Evolutionary conservation across 37 sponge, comb jelly and placozoan species (phyloP).

Genomic region (Ephydatia muelleri): DNA sequence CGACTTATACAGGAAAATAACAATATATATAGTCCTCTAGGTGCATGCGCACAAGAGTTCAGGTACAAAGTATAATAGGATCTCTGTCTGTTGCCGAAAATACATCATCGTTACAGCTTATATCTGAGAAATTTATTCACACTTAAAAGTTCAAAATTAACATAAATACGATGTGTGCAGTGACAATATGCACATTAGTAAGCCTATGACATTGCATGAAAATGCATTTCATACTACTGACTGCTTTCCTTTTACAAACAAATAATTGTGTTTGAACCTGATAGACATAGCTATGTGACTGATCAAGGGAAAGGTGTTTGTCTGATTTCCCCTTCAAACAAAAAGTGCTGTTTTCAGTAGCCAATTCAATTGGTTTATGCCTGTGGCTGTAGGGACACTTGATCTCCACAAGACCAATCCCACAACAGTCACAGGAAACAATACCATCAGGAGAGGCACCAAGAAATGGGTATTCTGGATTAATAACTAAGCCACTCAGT

Average conservation of each 20-base stretch:
- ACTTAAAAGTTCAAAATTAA: too few relatives aligned
- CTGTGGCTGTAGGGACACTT: conserved; percentile 22
- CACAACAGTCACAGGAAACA: conserved; percentile 53
- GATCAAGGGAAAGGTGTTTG: background rate
- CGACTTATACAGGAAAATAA: too few relatives aligned
- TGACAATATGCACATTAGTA: too few relatives aligned
- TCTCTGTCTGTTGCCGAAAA: background rate
- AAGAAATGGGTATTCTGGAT: conserved; percentile 2
- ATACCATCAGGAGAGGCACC: conserved; percentile 56
- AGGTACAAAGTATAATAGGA: too few relatives aligned
- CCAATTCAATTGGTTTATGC: background rate
- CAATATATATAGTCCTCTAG: background rate
- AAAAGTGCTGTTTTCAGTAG: background rate
- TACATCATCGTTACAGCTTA: background rate
- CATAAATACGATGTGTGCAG: too few relatives aligned
- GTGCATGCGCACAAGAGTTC: too few relatives aligned
- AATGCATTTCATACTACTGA: background rate
- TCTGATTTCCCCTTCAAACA: background rate
- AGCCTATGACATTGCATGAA: too few relatives aligned
- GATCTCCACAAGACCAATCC: conserved; percentile 41
- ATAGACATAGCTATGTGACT: conserved; percentile 5
- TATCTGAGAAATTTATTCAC: too few relatives aligned
- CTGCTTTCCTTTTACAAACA: background rate
- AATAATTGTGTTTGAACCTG: conserved; percentile 16
- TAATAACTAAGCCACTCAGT: background rate